Base-by-base conservation (phyloP, 2,888 invertebrate species). In the Lasioglossum vierecki region DNA sequence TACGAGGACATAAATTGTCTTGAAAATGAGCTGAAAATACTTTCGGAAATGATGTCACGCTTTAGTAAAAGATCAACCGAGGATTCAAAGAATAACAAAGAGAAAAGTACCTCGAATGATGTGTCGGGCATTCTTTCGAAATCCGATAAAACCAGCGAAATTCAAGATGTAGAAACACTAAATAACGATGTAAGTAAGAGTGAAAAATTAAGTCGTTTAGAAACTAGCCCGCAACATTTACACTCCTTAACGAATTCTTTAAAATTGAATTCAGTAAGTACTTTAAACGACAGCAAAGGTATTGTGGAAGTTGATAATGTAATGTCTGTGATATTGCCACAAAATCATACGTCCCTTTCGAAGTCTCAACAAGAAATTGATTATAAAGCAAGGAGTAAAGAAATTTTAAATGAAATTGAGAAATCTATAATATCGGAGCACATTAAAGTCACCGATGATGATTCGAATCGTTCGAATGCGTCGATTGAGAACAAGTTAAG, bases 21-120 rank as follows among this genome's bases (percentile, higher is more conserved):
- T 2, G 94, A 94, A 78, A 94, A 94, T 60, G 95, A 95, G 70
- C 81, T 95, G 6, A 93, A 92, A 80, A 92, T 91, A n/a, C 90
- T 95, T 18, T 93, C 94, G 4, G 94, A 94, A 76, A 93, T 95
- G 91, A 94, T 95, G 94, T 93, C 92, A 4, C 93, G 92, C 22
- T 93, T 93, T 60, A 93, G 92, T 80, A 94, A 93, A 88, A 93
- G 92, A 80, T 92, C 94, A 1, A 91, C 91, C 15, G 91, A 92
- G 18, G 49, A 75, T 8, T 30, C 30, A 4, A 93, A 93, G 71
- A 82, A 88, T 2, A 85, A 78, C 2, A 83, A 90, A 13, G 90
- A 90, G 39, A 79, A 79, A 72, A 92, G 88, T 63, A 93, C 92
- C 11, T 92, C 91, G 3, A 92, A 90, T 41, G 93, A 94, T 79